Conservation (phyloP, 2,113 vertebrate species). For the Martes martes region DNA sequence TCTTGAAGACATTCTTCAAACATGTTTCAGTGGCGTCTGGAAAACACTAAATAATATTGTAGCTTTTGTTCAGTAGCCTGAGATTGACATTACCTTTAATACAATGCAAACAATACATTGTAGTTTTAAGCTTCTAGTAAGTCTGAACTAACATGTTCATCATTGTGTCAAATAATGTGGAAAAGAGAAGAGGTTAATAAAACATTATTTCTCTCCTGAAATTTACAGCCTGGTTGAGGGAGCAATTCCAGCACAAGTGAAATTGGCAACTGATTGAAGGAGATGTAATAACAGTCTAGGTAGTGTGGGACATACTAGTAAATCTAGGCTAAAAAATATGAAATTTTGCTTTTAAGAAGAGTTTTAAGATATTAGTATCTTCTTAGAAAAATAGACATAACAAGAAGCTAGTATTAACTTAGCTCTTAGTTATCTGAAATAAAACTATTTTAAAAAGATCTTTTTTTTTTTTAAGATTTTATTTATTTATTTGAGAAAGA, state of each 20-base stretch:
- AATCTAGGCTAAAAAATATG: neutral
- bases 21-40: neutral
- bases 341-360: neutral
- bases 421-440: neutral
- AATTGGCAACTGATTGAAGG: neutral
- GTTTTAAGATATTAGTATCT: neutral
- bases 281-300: neutral
- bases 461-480: too few species aligned
- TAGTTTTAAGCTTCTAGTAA: neutral
- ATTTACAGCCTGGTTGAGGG: neutral
- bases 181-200: neutral
- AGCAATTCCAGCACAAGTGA: neutral
- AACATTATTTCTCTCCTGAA: neutral
- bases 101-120: neutral
- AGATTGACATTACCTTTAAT: neutral
- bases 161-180: neutral
- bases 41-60: neutral
- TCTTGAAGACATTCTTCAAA: neutral
- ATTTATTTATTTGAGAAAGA: too few species aligned
- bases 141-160: neutral
- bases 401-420: neutral
- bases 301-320: neutral
- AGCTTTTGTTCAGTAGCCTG: neutral
- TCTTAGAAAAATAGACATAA: neutral
- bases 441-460: neutral